Conservation (phyloP, 2,888 invertebrate species). For the Lutraria lutraria region DNA sequence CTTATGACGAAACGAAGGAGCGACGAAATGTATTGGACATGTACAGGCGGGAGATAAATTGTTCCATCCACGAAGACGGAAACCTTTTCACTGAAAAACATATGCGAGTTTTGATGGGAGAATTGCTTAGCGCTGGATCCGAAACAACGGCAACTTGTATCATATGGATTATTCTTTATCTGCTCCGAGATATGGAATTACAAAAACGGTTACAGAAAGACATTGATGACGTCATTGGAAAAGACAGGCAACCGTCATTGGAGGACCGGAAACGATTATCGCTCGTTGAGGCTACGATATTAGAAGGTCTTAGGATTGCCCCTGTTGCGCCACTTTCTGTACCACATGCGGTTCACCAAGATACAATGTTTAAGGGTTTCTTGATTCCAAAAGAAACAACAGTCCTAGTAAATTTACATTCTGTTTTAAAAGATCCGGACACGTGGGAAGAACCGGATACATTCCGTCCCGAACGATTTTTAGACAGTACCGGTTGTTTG, state of each 20-base stretch:
- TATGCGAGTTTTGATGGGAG: slow-evolving; percentile 63
- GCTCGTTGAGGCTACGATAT: slow-evolving; percentile 57
- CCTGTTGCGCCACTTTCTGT: slow-evolving; percentile 61
- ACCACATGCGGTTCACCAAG: slow-evolving; percentile 59
- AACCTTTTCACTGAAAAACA: slow-evolving; percentile 44
- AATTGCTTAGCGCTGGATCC: slow-evolving; percentile 66
- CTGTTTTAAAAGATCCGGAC: slow-evolving; percentile 56
- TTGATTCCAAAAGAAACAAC: slow-evolving; percentile 62
- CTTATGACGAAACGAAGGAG: slow-evolving; percentile 43
- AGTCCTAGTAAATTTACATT: slow-evolving; percentile 57
- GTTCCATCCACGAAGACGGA: slow-evolving; percentile 23
- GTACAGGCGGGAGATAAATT: slow-evolving; percentile 48
- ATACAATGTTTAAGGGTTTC: slow-evolving; percentile 52
- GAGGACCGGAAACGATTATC: slow-evolving; percentile 55
- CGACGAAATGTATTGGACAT: slow-evolving; percentile 56
- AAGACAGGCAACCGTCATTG: slow-evolving; percentile 34
- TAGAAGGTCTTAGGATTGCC: slow-evolving; percentile 60
- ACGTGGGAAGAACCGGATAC: slow-evolving; percentile 55
- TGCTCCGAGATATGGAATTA: slow-evolving; percentile 63
- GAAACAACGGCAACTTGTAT: slow-evolving; percentile 68
- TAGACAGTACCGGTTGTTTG: slow-evolving; percentile 39
- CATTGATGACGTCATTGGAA: slow-evolving; percentile 57
- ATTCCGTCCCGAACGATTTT: slow-evolving; percentile 63
- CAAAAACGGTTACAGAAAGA: slow-evolving; percentile 59
- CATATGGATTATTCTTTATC: slow-evolving; percentile 65